Base-by-base conservation (phyloP, 2,888 invertebrate species). In the Ormyrus thymus region DNA sequence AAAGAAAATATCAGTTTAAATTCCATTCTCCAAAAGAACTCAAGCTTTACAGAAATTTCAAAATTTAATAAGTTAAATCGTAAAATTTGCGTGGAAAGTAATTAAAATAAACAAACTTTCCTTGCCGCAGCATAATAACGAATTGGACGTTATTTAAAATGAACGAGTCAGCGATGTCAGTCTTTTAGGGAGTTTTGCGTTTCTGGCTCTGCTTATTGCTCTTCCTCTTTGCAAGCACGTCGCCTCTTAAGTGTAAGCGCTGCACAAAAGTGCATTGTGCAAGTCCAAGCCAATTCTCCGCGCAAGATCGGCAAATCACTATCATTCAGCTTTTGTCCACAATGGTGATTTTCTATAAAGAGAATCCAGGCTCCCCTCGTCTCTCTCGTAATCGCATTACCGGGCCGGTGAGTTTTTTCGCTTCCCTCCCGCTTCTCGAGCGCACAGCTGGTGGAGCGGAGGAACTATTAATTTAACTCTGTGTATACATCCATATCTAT, bases 391-490 rank as follows among this genome's bases (percentile, higher is more conserved):
- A 88, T 89, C 88, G 88, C 61, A 61, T 76, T 62, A 69, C 62
- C 48, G 55, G 53, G 10, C 43, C 55, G 46, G 51, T 11, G n/a
- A 61, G 8, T 43, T 43, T 62, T 68, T 69, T 61, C 43, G 13
- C 45, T 65, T 13, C 43, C 29, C 13, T 65, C 65, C 50, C 29
- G 29, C 48, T 46, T 15, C 48, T 53, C 48, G 15, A 51, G 8
- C 7, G 62, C 9, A 48, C 7, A 48, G 11, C 11, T 11, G 7
- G 1, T 46, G n/a, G 53, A 73, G 56, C 55, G 87, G 86, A 82
- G 84, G 83, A 84, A 87, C 89, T 89, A 89, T 89, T 89, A 89
- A 89, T 89, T 89, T 87, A 84, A 29, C 65, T 86, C 83, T 84
- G 83, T 85, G 85, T 85, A 85, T 84, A 85, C 82, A 86, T 85